Percentiles rank a stretch among this genome's conserved stretches.
These are phyloP conservation scores for Drosophila jambulina DNA, from an alignment of 1,140 invertebrate species.

Conservation along the genomic window DNA sequence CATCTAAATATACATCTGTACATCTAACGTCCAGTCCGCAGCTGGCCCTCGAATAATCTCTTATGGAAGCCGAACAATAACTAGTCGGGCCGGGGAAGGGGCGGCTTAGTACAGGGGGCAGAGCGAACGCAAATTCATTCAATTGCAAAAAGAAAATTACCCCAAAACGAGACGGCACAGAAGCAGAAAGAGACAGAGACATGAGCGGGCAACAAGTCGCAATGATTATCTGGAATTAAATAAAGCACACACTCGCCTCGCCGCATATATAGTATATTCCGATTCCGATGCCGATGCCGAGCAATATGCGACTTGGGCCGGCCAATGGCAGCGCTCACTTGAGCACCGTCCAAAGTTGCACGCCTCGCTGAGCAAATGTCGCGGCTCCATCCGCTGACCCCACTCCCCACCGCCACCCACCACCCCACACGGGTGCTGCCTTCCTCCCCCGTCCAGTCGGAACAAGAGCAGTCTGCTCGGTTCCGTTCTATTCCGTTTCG, in stretches of 20 bases:
- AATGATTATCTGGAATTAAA: constrained; percentile 83
- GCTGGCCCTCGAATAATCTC: constrained; percentile 69
- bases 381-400: constrained; percentile 32
- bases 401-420: not conserved
- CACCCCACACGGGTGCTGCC: constrained; percentile 1
- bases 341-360: constrained; percentile 77
- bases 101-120: constrained; percentile 18
- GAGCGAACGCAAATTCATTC: constrained; percentile 82
- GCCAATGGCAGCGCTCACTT: constrained; percentile 75
- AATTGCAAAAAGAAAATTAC: constrained; percentile 84
- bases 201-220: constrained; percentile 72
- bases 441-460: not conserved
- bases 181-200: constrained; percentile 38
- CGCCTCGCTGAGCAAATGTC: constrained; percentile 78
- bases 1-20: constrained; percentile 80
- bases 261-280: constrained; percentile 28
- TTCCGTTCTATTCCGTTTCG: constrained; percentile 53
- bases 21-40: constrained; percentile 43
- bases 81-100: constrained; percentile 6
- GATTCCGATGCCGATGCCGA: constrained; percentile 21
- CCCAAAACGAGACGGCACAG: constrained; percentile 64
- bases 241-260: constrained; percentile 64
- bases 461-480: constrained; percentile 40
- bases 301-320: constrained; percentile 53
- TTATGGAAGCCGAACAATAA: constrained; percentile 75